Evolutionary conservation across 2,113 vertebrate species (phyloP).

Genomic region (Aphelocoma coerulescens): DNA sequence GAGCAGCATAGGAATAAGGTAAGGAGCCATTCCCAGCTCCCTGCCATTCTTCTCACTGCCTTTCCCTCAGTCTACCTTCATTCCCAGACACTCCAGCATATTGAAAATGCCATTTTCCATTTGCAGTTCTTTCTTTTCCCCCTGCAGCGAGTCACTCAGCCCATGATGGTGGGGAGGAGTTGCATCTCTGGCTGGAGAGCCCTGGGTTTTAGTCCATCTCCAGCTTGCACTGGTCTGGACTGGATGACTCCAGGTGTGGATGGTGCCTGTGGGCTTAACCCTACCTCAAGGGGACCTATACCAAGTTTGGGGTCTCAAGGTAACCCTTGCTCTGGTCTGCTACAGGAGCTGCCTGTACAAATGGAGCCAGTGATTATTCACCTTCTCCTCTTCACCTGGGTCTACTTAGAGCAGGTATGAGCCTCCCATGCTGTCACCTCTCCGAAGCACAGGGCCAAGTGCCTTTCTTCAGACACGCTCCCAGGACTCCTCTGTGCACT

Average conservation of each 20-base stretch:
- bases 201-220: background rate
- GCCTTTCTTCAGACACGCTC: background rate
- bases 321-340: background rate
- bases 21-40: background rate
- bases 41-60: background rate
- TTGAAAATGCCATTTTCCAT: conserved; percentile 30
- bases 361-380: background rate
- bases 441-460: background rate
- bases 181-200: background rate
- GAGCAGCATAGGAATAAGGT: conserved; percentile 58
- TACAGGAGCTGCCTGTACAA: background rate
- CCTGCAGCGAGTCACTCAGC: background rate
- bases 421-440: background rate
- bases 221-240: background rate
- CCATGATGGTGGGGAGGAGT: background rate
- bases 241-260: background rate
- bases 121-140: background rate
- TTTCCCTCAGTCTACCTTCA: background rate
- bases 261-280: background rate
- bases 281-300: background rate
- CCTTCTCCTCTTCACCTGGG: background rate
- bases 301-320: rapidly evolving
- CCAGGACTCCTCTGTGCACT: background rate
- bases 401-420: background rate
- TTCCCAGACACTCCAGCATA: background rate